Evolutionary conservation across 2,113 vertebrate genomes (phyloP), one percentile per base, ranked within the genome.

Genomic region (Melanostigma gelatinosum): DNA sequence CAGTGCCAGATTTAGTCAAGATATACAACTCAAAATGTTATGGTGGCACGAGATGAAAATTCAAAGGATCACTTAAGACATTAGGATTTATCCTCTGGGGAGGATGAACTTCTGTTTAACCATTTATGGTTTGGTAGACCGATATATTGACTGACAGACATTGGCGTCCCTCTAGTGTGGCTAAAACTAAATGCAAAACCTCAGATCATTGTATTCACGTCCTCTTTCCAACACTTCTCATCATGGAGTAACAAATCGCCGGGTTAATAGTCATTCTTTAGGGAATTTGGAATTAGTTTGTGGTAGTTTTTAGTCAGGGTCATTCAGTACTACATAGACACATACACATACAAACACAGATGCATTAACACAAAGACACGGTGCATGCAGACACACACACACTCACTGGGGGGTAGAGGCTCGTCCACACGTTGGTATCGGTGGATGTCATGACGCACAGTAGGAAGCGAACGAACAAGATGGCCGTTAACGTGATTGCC

Each of bases 401-500:
- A 90, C 98, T 99, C 94, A 99, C 98, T 99, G 94, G 98, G 97
- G 75, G 98, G 98, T 16, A 99, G 94, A 67, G 97, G 97, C 91
- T 99, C 98, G n/a, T 99, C 98, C 93, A 99, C 97, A 72, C 98
- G 95, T 90, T 99, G 98, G 93, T 99, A 99, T 8, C 98, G 95
- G 91, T 97, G 96, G 36, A 99, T 97, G 40, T 99, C 98, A 70
- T 98, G 97, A 75, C 97, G 97, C 64, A 98, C 97, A 0, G 98
- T 97, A 29, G 97, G 98, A 54, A 99, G 96, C 0, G 97, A 97
- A 38, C 95, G 93, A 66, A 99, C 85, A 10, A 96, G 96, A 84
- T 99, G 97, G 70, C 96, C 97, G 4, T 97, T 98, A 65, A 95
- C 86, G 42, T 96, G 96, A 64, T 96, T 75, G 90, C 95, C 97